A percentile compares a stretch with the other conserved stretches of the same genome.
These are phyloP conservation scores for Acromyrmex heyeri DNA, from an alignment of 1,140 invertebrate genomes.

Conservation along the genomic window DNA sequence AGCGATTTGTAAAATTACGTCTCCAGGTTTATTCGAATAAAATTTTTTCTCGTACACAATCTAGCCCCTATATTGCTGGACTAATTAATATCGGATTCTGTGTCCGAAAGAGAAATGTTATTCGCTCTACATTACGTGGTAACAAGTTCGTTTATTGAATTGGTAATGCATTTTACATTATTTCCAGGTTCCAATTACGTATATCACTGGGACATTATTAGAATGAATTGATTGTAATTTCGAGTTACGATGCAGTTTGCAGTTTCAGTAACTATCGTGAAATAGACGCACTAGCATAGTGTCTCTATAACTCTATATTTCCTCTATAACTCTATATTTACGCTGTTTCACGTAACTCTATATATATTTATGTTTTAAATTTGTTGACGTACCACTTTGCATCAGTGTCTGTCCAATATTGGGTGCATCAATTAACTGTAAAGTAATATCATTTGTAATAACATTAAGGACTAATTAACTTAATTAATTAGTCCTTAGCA, in stretches of 20 bases:
- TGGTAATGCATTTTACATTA: conserved; percentile 56
- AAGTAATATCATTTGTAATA: neutral
- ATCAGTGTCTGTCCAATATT: neutral
- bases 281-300: neutral
- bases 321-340: conserved; percentile 26
- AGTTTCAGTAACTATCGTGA: conserved; percentile 6
- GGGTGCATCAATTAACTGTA: conserved; percentile 3
- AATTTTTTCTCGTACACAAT: conserved; percentile 36
- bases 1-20: conserved; percentile 49
- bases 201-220: conserved; percentile 50
- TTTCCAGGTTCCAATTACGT: conserved; percentile 58
- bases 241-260: conserved; percentile 20
- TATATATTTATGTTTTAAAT: conserved; percentile 34
- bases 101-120: conserved; percentile 37
- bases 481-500: neutral
- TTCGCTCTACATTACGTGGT: conserved; percentile 13
- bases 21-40: conserved; percentile 23
- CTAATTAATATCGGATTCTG: conserved; percentile 49
- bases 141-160: conserved; percentile 61
- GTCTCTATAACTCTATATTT: conserved; percentile 1
- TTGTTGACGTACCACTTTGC: neutral
- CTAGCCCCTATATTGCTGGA: neutral
- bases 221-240: conserved; percentile 59
- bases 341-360: neutral
- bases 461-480: neutral